Base-by-base conservation (phyloP, 2,113 vertebrate genomes). In the Lota lota region DNA sequence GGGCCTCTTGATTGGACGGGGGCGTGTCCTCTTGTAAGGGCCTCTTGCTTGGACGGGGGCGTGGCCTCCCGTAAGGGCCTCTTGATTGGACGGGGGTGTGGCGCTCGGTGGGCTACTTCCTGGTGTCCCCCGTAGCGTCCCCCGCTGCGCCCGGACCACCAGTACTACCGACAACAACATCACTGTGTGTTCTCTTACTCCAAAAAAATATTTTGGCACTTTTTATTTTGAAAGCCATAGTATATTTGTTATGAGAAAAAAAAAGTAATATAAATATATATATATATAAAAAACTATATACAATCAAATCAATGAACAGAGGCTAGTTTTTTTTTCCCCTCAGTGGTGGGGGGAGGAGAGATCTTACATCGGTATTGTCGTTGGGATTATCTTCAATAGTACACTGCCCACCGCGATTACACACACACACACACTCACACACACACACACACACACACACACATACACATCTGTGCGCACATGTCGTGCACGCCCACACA, bases 151-250 rank as follows among this genome's bases (percentile, higher is more conserved):
- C 80, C 64, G 59, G 79, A 78, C 75, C 85, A 76, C 88, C 80
- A 87, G 86, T 90, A 80, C 88, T 89, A 89, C 88, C 84, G 87
- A 91, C 88, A 86, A 89, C 87, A 92, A 90, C 91, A 92, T 93
- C 92, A 93, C 92, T 93, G 92, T 93, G 92, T 91, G 90, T 92
- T 91, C 87, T 90, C 90, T 89, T 92, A 92, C 88, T 93, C 88
- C 85, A 86, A 85, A 87, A 47, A 90, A 86, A 85, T 87, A 86
- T 88, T 90, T 91, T 90, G 90, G 90, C 91, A 92, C 88, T 92
- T 92, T 92, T 93, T 92, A 90, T 91, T 92, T 93, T 92, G 76
- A 89, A 93, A 93, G 92, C 91, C 91, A 92, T 93, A 93, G 86
- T 92, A 91, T 92, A 90, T 92, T 92, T 93, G 88, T 91, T 91